Conservation (phyloP, 1,140 invertebrate species). For the Drosophila nasuta region DNA sequence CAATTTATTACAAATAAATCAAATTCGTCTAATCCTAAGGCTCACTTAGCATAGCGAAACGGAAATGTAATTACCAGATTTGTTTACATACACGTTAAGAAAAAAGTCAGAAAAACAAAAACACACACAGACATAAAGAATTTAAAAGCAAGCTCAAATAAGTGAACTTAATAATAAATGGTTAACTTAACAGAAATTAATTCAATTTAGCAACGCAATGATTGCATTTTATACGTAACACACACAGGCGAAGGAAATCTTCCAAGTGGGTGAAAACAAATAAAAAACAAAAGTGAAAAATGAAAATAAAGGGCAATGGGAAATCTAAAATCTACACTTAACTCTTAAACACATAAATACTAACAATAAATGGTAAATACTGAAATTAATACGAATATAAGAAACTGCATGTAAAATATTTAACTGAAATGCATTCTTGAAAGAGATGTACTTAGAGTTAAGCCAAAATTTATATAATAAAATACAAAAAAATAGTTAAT, state of each 20-base stretch:
- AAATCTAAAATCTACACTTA: constrained; percentile 25
- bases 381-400: constrained; percentile 52
- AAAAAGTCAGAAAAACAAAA: constrained; percentile 6
- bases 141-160: constrained; percentile 66
- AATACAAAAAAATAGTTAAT: constrained; percentile 48
- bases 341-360: constrained; percentile 42
- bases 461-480: constrained; percentile 69
- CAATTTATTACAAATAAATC: constrained; percentile 68
- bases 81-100: background rate
- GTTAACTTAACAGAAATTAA: constrained; percentile 61
- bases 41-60: constrained; percentile 57
- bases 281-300: constrained; percentile 25
- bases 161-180: constrained; percentile 63
- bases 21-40: constrained; percentile 69
- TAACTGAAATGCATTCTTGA: constrained; percentile 50
- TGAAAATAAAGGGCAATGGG: too few species aligned
- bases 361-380: constrained; percentile 58
- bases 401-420: constrained; percentile 82
- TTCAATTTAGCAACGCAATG: constrained; percentile 73
- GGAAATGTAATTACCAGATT: constrained; percentile 67
- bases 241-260: constrained; percentile 1
- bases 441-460: constrained; percentile 61
- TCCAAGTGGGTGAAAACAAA: background rate
- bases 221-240: constrained; percentile 81
- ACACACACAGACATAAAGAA: constrained; percentile 59